Evolutionary conservation across 2,113 vertebrate genomes (phyloP).

Genomic region (Nestor notabilis): DNA sequence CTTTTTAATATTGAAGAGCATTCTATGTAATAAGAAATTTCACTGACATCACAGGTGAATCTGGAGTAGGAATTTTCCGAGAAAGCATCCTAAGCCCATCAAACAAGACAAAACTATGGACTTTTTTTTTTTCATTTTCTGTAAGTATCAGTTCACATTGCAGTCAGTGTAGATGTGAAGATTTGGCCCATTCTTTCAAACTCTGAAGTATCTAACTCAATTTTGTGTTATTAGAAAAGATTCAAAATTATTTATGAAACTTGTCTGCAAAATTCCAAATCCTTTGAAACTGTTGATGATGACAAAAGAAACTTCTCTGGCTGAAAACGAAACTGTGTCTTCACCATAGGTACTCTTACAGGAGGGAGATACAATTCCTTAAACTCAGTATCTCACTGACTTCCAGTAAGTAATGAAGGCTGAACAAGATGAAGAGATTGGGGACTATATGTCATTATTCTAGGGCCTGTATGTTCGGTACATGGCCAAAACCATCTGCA

Average conservation of each 20-base stretch:
- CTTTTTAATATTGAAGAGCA: neutral
- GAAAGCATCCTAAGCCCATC: neutral
- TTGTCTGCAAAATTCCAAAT: neutral
- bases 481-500: constrained; percentile 1
- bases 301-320: neutral
- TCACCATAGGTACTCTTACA: neutral
- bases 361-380: neutral
- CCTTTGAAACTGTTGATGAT: neutral
- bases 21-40: neutral
- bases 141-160: neutral
- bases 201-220: neutral
- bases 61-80: neutral
- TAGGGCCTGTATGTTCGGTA: neutral
- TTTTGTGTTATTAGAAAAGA: neutral
- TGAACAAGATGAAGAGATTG: neutral
- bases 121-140: neutral
- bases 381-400: neutral
- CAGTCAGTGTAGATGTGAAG: neutral
- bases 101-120: neutral
- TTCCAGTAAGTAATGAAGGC: neutral
- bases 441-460: neutral
- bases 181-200: neutral
- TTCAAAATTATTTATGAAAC: neutral
- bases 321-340: neutral
- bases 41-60: neutral